Evolutionary conservation across 2,888 invertebrate genomes (phyloP), one percentile per base, ranked within the genome.

Genomic region (Agonum fuliginosum): DNA sequence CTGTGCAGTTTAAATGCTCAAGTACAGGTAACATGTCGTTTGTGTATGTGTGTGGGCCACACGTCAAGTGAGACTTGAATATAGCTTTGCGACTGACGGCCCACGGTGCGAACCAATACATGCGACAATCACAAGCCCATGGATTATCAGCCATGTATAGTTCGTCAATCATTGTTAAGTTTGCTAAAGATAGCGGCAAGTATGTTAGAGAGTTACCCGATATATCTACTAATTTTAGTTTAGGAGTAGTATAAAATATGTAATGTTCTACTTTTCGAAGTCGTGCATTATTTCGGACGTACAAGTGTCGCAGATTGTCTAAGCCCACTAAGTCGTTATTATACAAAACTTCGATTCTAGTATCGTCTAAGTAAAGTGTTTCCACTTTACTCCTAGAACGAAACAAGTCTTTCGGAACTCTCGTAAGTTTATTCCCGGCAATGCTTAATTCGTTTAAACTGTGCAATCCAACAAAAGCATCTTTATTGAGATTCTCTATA

Each of bases 111-210:
- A 95, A 91, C 95, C 95, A 95, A 80, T 91, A 91, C 91, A 95
- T 93, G 65, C 94, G 91, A 83, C 97, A 97, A 86, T 96, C 95
- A 87, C 97, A 97, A 14, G 92, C 91, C 93, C 95, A 95, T 24
- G 92, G 93, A 85, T 97, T 97, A 76, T 91, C 91, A 34, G 90
- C 88, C 80, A 96, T 90, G 80, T 91, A 90, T 24, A 96, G 86
- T 79, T 90, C 90, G 81, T 89, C 87, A 73, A 96, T 86, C 62
- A 89, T 86, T 4, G 89, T 88, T 74, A 96, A 87, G 82, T 91
- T 89, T 71, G 90, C 90, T 71, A 97, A 85, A 12, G 93, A 91
- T 74, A 90, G 88, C 20, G 95, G 95, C 81, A 96, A 86, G 82
- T 91, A 91, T 34, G 91, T 90, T 82, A 95, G 85, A 70, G 90